These are phyloP conservation scores for Cyclophora punctaria DNA, from an alignment of 2,888 invertebrate genomes.

Conservation along the genomic window DNA sequence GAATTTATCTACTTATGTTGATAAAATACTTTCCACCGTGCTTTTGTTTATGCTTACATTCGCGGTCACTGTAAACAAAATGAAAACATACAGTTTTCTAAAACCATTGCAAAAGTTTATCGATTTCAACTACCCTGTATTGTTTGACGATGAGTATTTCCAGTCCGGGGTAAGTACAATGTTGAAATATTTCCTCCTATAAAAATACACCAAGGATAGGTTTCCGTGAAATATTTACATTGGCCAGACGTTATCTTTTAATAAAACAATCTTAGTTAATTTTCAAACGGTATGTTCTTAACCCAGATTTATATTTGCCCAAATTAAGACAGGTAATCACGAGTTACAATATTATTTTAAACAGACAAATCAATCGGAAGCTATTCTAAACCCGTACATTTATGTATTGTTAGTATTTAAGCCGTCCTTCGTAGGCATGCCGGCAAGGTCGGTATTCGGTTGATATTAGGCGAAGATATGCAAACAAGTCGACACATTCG, in stretches of 20 bases:
- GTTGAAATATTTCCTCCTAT: background rate
- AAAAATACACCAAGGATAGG: background rate
- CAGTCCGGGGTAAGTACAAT: conserved; percentile 29
- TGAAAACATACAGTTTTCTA: conserved; percentile 31
- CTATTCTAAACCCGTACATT: too few species aligned
- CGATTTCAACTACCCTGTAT: conserved; percentile 36
- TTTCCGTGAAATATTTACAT: background rate
- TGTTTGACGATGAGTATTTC: conserved; percentile 25
- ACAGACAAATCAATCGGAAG: too few species aligned
- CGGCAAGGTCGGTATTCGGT: conserved; percentile 7
- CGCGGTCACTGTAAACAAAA: conserved; percentile 28
- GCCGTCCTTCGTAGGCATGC: too few species aligned
- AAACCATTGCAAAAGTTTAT: conserved; percentile 31
- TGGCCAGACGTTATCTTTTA: too few species aligned
- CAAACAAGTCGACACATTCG: background rate
- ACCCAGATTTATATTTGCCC: too few species aligned
- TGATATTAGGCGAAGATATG: conserved; percentile 8
- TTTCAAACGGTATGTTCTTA: too few species aligned
- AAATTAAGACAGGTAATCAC: too few species aligned
- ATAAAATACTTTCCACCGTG: conserved; percentile 28
- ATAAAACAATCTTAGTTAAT: too few species aligned
- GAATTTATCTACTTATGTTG: conserved; percentile 16
- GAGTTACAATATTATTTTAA: too few species aligned
- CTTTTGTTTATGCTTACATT: conserved; percentile 28
- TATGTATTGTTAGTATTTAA: too few species aligned